These are phyloP conservation scores for Tenualosa thibaudeaui DNA, from an alignment of 2,797 vertebrate genomes.

Conservation along the genomic window DNA sequence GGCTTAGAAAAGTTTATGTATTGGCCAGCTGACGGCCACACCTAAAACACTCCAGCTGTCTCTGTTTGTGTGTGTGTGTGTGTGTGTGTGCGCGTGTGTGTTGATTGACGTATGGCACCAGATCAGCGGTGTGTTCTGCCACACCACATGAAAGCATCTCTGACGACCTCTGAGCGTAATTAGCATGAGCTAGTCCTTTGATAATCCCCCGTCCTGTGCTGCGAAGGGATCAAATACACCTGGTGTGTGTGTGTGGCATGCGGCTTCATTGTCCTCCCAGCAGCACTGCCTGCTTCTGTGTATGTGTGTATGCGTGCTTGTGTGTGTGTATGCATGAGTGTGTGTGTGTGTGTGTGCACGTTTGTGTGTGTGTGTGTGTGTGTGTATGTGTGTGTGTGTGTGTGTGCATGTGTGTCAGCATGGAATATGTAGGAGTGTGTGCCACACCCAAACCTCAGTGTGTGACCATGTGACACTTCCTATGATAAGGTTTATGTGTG, in stretches of 20 bases:
- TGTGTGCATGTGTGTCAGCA: background rate
- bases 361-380: background rate
- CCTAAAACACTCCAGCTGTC: background rate
- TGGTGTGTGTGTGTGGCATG: slow-evolving; percentile 52
- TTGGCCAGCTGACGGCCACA: background rate
- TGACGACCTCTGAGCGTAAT: slow-evolving; percentile 68
- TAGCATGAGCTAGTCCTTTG: slow-evolving; percentile 74
- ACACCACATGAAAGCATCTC: slow-evolving; percentile 59
- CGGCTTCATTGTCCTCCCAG: background rate
- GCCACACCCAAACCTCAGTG: too few relatives aligned
- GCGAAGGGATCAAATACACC: slow-evolving; percentile 68
- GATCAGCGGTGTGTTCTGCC: slow-evolving; percentile 16
- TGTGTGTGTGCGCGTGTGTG: too few relatives aligned
- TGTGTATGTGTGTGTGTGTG: background rate
- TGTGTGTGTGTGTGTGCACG: slow-evolving; percentile 1
- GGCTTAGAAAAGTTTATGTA: background rate
- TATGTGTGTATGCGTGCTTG: slow-evolving; percentile 2
- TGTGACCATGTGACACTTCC: too few relatives aligned
- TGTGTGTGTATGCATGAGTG: slow-evolving; percentile 5
- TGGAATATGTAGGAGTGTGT: background rate
- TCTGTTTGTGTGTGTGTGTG: too few relatives aligned
- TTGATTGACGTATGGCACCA: background rate
- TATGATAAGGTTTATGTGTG: background rate
- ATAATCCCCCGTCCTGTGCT: slow-evolving; percentile 69
- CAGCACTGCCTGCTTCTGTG: background rate